Percentiles rank a stretch among this genome's conserved stretches.
phyloP scores from a whole-genome alignment of 2,113 vertebrate species.

The Odocoileus hemionus region DNA sequence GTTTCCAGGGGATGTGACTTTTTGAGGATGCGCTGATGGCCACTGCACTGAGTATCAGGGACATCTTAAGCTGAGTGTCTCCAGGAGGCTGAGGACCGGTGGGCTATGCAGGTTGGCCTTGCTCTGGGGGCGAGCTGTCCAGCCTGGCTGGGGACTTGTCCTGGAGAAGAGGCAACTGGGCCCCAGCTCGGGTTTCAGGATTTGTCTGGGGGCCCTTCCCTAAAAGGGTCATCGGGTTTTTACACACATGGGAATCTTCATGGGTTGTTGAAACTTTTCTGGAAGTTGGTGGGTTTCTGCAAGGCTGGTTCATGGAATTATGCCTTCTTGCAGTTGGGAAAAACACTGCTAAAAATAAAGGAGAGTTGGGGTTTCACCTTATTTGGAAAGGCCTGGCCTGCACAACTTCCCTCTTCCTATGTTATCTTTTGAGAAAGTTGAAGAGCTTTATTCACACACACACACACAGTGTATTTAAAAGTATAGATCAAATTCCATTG shows the following conservation, averaged over 20 bases:
- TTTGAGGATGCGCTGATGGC: neutral
- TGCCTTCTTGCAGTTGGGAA: neutral
- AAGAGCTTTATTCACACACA: slow-evolving; percentile 30
- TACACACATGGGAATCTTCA: neutral
- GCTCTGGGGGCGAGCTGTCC: neutral
- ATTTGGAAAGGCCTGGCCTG: slow-evolving; percentile 53
- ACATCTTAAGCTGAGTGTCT: neutral
- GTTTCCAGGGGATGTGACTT: neutral
- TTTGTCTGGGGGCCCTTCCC: neutral
- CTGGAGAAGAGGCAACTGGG: neutral
- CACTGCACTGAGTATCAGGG: neutral
- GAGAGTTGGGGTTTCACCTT: slow-evolving; percentile 55
- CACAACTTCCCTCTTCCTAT: neutral
- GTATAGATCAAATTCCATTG: slow-evolving; percentile 1
- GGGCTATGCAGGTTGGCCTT: neutral
- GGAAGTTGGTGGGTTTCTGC: slow-evolving; percentile 22
- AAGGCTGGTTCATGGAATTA: neutral
- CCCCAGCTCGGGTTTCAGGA: neutral
- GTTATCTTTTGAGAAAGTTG: slow-evolving; percentile 36
- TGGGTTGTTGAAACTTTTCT: slow-evolving; percentile 36
- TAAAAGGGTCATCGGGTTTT: neutral
- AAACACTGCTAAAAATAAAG: slow-evolving; percentile 55
- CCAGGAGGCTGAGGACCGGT: neutral
- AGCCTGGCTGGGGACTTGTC: neutral
- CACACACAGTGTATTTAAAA: neutral